These are phyloP conservation scores for Matsumyia berberina DNA, from an alignment of 2,888 invertebrate species.

Conservation along the genomic window DNA sequence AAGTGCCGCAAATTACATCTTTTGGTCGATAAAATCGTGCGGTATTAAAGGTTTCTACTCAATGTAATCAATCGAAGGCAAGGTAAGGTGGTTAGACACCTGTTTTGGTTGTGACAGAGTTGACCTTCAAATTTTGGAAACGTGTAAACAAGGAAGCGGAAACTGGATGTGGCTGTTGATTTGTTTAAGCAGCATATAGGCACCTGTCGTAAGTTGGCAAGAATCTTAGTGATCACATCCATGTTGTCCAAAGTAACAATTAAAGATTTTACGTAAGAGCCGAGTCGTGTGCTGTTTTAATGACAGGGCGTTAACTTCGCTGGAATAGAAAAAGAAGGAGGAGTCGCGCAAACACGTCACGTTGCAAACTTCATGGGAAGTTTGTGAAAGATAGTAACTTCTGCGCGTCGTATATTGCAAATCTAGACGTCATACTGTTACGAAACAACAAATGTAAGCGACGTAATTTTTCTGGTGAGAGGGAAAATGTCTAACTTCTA, in stretches of 20 bases:
- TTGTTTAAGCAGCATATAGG: background rate
- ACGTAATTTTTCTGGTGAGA: no score
- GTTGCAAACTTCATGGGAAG: background rate
- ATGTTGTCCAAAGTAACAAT: background rate
- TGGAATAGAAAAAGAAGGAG: background rate
- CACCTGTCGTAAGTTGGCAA: background rate
- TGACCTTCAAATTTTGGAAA: conserved; percentile 43
- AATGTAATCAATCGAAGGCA: conserved; percentile 13
- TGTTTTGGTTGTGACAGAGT: conserved; percentile 10
- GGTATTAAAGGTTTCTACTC: background rate
- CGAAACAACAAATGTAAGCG: no score
- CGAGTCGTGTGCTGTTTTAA: background rate
- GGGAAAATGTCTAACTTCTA: no score
- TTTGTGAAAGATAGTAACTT: no score
- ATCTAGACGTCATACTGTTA: no score
- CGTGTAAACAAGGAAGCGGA: conserved; percentile 51
- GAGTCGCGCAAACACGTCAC: background rate
- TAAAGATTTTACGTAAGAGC: background rate
- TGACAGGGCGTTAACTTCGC: background rate
- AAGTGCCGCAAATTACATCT: conserved; percentile 26
- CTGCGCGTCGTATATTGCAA: no score
- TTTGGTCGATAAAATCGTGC: conserved; percentile 39
- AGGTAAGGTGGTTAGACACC: background rate
- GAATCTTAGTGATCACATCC: background rate
- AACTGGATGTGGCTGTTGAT: conserved; percentile 3